These are phyloP conservation scores for Catharus fuscescens DNA, from an alignment of 2,113 vertebrate genomes.

Conservation along the genomic window DNA sequence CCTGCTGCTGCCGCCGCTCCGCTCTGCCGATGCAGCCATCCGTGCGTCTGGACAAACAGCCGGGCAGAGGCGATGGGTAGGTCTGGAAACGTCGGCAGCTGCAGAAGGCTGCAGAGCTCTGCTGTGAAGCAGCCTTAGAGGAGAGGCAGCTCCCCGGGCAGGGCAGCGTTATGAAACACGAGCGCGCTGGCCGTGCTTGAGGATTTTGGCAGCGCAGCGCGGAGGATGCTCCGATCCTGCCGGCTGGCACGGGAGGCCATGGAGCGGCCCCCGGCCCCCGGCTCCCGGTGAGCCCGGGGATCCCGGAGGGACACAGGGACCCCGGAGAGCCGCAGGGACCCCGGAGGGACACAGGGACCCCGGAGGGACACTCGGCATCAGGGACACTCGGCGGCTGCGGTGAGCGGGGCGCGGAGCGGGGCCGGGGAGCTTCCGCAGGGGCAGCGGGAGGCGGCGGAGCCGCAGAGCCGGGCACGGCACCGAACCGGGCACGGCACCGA, in stretches of 20 bases:
- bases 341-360: background rate
- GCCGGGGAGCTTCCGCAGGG: too few relatives aligned
- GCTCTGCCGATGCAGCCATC: background rate
- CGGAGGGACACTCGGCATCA: background rate
- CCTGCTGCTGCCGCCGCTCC: background rate
- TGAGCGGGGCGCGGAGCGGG: background rate
- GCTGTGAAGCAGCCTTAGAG: background rate
- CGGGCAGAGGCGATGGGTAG: background rate
- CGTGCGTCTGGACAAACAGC: background rate
- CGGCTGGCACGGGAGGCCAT: background rate
- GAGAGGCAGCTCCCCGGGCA: background rate
- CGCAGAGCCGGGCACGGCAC: background rate
- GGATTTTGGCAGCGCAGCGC: background rate
- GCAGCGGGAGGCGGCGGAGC: background rate
- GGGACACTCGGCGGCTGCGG: background rate
- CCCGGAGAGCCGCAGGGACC: background rate
- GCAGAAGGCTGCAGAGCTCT: conserved; percentile 2
- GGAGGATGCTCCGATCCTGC: background rate
- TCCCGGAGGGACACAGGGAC: background rate
- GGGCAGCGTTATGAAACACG: background rate
- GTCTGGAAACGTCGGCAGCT: background rate
- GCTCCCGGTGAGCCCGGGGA: conserved; percentile 4
- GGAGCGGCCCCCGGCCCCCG: background rate
- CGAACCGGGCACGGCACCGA: background rate
- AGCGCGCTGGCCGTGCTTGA: background rate